Evolutionary conservation across 1,140 invertebrate species (phyloP).

Genomic region (Danaus plexippus): DNA sequence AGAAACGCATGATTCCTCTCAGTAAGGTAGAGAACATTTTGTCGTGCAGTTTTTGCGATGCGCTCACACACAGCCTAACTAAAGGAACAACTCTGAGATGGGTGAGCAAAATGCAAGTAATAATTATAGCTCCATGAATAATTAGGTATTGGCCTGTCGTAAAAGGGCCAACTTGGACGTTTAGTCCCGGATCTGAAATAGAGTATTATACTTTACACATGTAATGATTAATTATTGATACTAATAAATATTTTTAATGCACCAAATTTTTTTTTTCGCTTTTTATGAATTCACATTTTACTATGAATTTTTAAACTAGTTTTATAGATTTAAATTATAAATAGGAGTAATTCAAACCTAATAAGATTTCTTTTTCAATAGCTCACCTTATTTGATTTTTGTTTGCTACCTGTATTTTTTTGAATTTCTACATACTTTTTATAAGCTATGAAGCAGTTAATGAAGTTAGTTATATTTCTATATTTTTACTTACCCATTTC

Average conservation of each 20-base stretch:
- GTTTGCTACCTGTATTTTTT: too few species aligned
- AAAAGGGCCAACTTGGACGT: slow-evolving; percentile 50
- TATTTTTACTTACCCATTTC: slow-evolving; percentile 31
- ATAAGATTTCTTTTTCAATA: too few species aligned
- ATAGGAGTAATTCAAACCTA: too few species aligned
- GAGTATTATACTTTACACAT: neutral
- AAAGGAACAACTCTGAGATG: slow-evolving; percentile 71
- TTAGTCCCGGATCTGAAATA: slow-evolving; percentile 41
- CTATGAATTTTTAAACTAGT: too few species aligned
- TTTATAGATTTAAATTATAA: too few species aligned
- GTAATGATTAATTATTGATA: neutral
- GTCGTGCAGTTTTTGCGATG: slow-evolving; percentile 76
- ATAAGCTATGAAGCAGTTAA: too few species aligned
- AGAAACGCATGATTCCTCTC: slow-evolving; percentile 85
- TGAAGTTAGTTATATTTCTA: neutral
- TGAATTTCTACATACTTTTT: too few species aligned
- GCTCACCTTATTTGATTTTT: too few species aligned
- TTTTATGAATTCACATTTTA: too few species aligned
- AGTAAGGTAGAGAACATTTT: slow-evolving; percentile 77
- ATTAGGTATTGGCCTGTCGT: slow-evolving; percentile 55
- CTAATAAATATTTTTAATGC: neutral
- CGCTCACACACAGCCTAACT: slow-evolving; percentile 71
- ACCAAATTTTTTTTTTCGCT: too few species aligned
- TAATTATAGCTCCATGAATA: slow-evolving; percentile 44
- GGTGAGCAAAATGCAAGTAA: slow-evolving; percentile 33